Conservation (phyloP, 2,113 vertebrate genomes). For the Arvicanthis niloticus region DNA sequence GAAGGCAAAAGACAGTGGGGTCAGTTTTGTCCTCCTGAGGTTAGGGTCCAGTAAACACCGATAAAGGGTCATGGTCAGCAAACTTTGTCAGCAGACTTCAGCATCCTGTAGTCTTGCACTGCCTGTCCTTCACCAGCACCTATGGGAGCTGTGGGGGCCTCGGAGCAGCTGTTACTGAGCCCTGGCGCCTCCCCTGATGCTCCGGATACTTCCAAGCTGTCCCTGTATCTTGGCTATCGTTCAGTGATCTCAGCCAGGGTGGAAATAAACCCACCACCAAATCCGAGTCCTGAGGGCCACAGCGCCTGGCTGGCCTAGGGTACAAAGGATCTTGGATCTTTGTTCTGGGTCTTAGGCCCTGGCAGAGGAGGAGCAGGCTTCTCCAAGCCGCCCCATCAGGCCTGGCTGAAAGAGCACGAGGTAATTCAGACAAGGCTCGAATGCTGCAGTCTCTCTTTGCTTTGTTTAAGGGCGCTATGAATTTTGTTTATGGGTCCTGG, state of each 20-base stretch:
- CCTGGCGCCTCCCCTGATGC: neutral
- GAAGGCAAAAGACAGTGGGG: neutral
- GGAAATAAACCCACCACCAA: neutral
- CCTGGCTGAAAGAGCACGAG: neutral
- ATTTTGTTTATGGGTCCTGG: neutral
- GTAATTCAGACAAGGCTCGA: neutral
- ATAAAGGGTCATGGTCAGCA: neutral
- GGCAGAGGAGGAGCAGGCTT: neutral
- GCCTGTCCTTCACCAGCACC: neutral
- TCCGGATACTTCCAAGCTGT: neutral
- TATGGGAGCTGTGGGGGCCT: neutral
- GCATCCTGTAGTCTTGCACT: neutral
- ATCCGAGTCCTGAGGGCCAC: neutral
- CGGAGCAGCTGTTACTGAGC: neutral
- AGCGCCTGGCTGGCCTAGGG: conserved; percentile 6
- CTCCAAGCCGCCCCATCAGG: neutral
- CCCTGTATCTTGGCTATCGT: neutral
- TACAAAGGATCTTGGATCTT: neutral
- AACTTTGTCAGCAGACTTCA: neutral
- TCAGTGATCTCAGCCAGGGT: neutral
- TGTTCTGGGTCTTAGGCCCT: neutral
- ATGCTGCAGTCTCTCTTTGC: neutral
- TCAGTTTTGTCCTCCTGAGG: fast-evolving
- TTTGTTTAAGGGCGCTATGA: neutral
- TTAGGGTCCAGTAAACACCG: neutral